Conservation (phyloP, 1,140 invertebrate genomes). For the Tetramorium simillimum region DNA sequence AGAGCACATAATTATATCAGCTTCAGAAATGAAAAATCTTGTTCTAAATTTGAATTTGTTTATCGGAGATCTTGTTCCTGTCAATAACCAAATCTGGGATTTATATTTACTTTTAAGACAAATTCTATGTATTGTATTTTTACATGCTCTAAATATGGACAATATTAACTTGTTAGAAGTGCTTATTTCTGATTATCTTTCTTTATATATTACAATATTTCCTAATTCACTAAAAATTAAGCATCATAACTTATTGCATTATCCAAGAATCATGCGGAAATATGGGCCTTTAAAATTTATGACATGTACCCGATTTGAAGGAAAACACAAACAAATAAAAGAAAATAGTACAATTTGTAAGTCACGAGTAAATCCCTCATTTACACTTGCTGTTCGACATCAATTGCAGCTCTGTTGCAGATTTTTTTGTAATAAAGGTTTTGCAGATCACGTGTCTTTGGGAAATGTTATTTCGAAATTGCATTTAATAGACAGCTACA, state of each 20-base stretch:
- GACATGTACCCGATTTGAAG: not conserved
- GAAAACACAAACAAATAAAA: not conserved
- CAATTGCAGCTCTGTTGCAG: not conserved
- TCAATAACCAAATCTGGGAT: not conserved
- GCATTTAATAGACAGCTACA: not conserved
- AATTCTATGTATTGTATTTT: not conserved
- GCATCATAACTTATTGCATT: too few species aligned
- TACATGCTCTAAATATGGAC: not conserved
- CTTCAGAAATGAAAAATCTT: not conserved
- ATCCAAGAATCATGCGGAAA: too few species aligned
- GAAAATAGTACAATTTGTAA: not conserved
- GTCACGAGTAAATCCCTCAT: not conserved
- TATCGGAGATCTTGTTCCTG: not conserved
- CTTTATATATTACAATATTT: not conserved
- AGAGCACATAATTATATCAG: not conserved
- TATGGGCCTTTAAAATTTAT: not conserved
- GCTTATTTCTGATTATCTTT: not conserved
- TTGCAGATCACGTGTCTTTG: not conserved
- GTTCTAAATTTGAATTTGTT: not conserved
- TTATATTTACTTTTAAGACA: constrained; percentile 5
- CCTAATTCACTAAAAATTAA: too few species aligned
- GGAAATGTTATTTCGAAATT: not conserved
- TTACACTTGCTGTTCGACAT: not conserved
- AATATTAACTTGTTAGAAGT: not conserved
- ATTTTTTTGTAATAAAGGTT: not conserved